phyloP scores from a whole-genome alignment of 2,113 vertebrate species.

The Riparia riparia region DNA sequence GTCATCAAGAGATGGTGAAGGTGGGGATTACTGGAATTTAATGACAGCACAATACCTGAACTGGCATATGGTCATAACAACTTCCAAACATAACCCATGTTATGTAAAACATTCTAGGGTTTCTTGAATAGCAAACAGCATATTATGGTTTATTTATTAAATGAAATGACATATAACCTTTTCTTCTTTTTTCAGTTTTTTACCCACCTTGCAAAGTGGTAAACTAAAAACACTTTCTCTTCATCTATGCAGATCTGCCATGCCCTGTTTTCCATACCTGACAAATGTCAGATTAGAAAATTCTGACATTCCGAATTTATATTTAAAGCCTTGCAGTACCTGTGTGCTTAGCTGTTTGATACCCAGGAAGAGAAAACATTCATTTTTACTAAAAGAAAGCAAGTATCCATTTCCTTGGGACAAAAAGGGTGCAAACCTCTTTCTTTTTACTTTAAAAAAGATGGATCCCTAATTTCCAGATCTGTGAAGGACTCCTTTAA shows the following conservation, averaged over 20 bases:
- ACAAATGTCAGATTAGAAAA: not conserved
- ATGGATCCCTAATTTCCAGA: not conserved
- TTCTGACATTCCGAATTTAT: not conserved
- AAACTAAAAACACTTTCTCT: not conserved
- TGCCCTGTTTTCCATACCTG: not conserved
- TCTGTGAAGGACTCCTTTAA: not conserved
- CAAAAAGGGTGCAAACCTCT: not conserved
- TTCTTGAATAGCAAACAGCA: not conserved
- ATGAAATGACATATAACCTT: not conserved
- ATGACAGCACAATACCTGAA: not conserved
- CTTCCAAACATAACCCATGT: not conserved
- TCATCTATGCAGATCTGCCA: not conserved
- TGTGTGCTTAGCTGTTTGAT: not conserved
- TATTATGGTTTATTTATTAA: not conserved
- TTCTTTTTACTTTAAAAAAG: not conserved
- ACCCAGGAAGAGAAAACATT: not conserved
- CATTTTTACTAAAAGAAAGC: not conserved
- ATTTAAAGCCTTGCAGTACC: not conserved
- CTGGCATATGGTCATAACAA: not conserved
- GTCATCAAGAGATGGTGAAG: not conserved
- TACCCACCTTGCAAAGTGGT: not conserved
- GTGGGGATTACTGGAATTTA: not conserved
- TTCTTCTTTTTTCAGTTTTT: not conserved
- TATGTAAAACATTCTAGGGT: not conserved
- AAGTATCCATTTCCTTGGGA: not conserved